Evolutionary conservation across 2,888 invertebrate species (phyloP), one percentile per base, ranked within the genome.

Genomic region (Stenodera caucasica): DNA sequence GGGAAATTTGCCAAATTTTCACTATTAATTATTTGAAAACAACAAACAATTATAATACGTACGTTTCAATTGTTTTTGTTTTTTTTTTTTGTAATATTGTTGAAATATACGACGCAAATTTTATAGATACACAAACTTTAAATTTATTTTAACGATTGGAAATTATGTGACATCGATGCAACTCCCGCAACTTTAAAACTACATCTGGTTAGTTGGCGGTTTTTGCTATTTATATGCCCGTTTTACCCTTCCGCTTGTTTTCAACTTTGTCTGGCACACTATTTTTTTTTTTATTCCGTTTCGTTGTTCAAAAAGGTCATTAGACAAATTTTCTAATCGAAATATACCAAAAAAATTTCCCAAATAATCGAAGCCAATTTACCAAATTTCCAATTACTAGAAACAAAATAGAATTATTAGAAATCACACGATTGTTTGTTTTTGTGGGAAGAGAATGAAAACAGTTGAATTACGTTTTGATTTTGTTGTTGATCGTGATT

Each of bases 401-500:
- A 18, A 21, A 50, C 32, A 32, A 18, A 58, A 57, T 61, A 55
- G 30, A 35, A 29, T 29, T 29, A 6, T 29, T 4, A 29, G 29
- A 29, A 29, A n/a, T n/a, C n/a, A n/a, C n/a, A n/a, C n/a, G n/a
- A n/a, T n/a, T n/a, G n/a, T n/a, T n/a, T n/a, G n/a, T n/a, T 29
- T 65, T 56, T 40, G 35, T 29, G 21, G 33, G 18, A 29, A 29
- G 4, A 4, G 5, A 29, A 7, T 29, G 29, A 35, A 52, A 51
- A 55, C 9, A 11, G 29, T 23, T 12, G 18, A 45, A 21, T 45
- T 45, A 45, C 45, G 45, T 45, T 40, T 26, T 9, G 56, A 53
- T 58, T 60, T 61, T 33, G 26, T 54, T 45, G 49, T 56, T 30
- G 32, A 56, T 80, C 83, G 83, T 83, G 82, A 26, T 77, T 85